Percentiles rank a stretch among this genome's conserved stretches.
Conservation (phyloP, 2,113 vertebrate genomes). For the Xiphias gladius region DNA sequence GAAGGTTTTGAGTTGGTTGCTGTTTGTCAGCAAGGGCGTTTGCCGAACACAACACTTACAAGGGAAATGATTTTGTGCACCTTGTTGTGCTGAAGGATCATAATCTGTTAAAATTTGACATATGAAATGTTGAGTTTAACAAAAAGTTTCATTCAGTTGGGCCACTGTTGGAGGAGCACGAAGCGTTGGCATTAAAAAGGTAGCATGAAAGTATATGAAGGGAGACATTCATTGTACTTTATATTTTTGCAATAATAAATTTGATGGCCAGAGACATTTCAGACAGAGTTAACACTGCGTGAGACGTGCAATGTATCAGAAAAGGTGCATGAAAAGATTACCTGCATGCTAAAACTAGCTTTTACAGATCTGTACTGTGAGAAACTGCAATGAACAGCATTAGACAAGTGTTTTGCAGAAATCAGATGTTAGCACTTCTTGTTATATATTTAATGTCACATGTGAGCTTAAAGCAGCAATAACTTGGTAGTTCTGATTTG, state of each 20-base stretch:
- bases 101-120: conserved; percentile 29
- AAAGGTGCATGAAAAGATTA: not conserved
- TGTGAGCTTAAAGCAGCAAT: not conserved
- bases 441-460: not conserved
- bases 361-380: not conserved
- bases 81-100: conserved; percentile 7
- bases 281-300: not conserved
- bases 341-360: not conserved
- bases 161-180: not conserved
- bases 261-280: not conserved
- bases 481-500: not conserved
- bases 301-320: not conserved
- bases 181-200: not conserved
- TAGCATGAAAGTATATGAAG: not conserved
- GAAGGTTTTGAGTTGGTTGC: conserved; percentile 35
- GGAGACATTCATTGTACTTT: not conserved
- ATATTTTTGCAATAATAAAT: not conserved
- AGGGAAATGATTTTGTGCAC: conserved; percentile 4
- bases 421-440: not conserved
- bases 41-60: conserved; percentile 8
- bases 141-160: not conserved
- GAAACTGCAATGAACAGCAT: not conserved
- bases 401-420: not conserved
- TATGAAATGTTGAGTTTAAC: not conserved
- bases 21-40: conserved; percentile 20